phyloP scores from a whole-genome alignment of 2,888 invertebrate genomes.

The Hirtodrosophila duncani region DNA sequence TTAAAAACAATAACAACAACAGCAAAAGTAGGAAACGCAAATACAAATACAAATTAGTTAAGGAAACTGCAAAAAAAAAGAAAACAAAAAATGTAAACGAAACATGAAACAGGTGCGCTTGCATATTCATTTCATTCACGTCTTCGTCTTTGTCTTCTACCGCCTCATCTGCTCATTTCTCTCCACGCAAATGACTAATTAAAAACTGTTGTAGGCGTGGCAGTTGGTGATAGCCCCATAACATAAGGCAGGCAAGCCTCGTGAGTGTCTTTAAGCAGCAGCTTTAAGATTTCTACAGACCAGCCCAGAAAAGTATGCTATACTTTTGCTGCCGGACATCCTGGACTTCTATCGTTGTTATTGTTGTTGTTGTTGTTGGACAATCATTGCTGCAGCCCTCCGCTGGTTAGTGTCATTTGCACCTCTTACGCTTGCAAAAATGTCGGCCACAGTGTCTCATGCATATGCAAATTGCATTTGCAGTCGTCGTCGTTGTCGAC shows the following conservation, averaged over 20 bases:
- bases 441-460: constrained; percentile 68
- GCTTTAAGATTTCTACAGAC: too few species aligned
- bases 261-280: too few species aligned
- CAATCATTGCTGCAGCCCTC: constrained; percentile 1
- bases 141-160: too few species aligned
- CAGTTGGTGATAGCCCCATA: constrained; percentile 56
- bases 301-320: too few species aligned
- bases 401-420: constrained; percentile 65
- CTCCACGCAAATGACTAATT: constrained; percentile 65
- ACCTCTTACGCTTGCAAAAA: constrained; percentile 72
- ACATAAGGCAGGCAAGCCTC: constrained; percentile 30
- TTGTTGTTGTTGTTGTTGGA: too few species aligned
- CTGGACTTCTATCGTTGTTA: too few species aligned
- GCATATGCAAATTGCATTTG: constrained; percentile 72
- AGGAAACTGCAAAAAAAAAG: constrained; percentile 53
- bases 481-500: constrained; percentile 20
- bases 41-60: too few species aligned
- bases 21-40: constrained; percentile 44
- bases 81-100: too few species aligned
- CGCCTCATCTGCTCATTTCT: background rate
- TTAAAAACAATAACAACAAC: constrained; percentile 75
- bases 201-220: constrained; percentile 67
- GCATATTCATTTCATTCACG: constrained; percentile 46
- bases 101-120: constrained; percentile 61
- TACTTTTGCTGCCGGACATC: too few species aligned